Evolutionary conservation across 2,113 vertebrate species (phyloP), one percentile per base, ranked within the genome.

Genomic region (Podocnemis expansa): DNA sequence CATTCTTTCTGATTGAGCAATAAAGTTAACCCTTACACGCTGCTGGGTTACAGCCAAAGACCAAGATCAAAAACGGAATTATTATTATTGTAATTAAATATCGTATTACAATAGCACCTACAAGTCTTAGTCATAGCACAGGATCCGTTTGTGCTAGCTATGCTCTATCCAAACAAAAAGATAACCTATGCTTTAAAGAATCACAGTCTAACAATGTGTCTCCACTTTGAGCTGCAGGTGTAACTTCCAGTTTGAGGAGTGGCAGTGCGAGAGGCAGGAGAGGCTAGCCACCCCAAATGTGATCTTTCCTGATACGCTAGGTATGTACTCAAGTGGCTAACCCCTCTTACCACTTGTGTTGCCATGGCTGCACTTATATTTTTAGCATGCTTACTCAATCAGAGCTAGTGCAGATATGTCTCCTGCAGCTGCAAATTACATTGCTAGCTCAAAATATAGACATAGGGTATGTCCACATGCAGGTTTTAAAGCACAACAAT

Each of bases 1-100:
- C 92, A 97, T 97, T 97, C 96, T 96, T 97, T 97, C 96, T 96
- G 96, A 97, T 93, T 95, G 94, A 98, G 93, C 95, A 96, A 97
- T 82, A 88, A 90, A 27, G 78, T 97, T 97, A 97, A 95, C 95
- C 96, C 94, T 96, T 91, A 93, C 98, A 95, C 84, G 92, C 86
- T 93, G 84, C 67, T 79, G 78, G n/a, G 3, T 81, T 86, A 51
- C 78, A 89, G 19, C 45, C 29, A 60, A 75, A 94, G 54, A 94
- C 80, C 34, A 86, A 45, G 34, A 93, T 10, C 52, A 47, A 94
- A n/a, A 94, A 89, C 85, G 63, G 17, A 22, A 70, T 38, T 70
- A 38, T 38, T 70, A 38, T 70, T 38, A 70, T 17, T 38, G 63
- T 70, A 38, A 70, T 38, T 38, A 38, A 21, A 70, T 38, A 38